A percentile compares a stretch with the other conserved stretches of the same genome.
Conservation (phyloP, 2,888 invertebrate genomes). For the Oscheius sp. region DNA sequence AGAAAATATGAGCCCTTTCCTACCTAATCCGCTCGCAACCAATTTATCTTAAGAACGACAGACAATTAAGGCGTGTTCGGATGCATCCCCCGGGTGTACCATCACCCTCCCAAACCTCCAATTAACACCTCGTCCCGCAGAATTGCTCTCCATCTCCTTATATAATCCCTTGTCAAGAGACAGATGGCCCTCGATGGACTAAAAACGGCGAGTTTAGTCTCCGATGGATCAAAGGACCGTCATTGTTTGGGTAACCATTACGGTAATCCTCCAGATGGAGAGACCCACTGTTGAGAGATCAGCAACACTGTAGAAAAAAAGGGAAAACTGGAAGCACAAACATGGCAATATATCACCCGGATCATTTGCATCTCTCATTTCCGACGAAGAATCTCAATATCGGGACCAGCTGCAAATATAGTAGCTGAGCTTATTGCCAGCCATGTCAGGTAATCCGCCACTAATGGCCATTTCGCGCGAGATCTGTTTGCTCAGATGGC, state of each 20-base stretch:
- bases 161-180: conserved; percentile 19
- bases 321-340: not conserved
- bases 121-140: conserved; percentile 27
- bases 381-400: not conserved
- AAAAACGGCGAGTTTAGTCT: not conserved
- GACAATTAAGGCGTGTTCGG: conserved; percentile 5
- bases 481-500: conserved; percentile 28
- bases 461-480: conserved; percentile 28
- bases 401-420: conserved; percentile 25
- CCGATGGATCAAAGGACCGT: not conserved
- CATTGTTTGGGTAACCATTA: not conserved
- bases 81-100: conserved; percentile 18
- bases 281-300: not conserved
- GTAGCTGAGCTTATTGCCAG: not conserved
- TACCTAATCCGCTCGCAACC: not conserved
- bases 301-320: not conserved
- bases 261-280: not conserved
- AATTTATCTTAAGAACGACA: conserved; percentile 8
- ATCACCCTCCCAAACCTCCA: conserved; percentile 3
- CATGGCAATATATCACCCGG: not conserved
- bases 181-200: not conserved
- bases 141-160: conserved; percentile 16
- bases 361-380: not conserved
- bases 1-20: not conserved
- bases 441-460: conserved; percentile 25